Evolutionary conservation across 2,888 invertebrate genomes (phyloP).

Genomic region (Euplagia quadripunctaria): DNA sequence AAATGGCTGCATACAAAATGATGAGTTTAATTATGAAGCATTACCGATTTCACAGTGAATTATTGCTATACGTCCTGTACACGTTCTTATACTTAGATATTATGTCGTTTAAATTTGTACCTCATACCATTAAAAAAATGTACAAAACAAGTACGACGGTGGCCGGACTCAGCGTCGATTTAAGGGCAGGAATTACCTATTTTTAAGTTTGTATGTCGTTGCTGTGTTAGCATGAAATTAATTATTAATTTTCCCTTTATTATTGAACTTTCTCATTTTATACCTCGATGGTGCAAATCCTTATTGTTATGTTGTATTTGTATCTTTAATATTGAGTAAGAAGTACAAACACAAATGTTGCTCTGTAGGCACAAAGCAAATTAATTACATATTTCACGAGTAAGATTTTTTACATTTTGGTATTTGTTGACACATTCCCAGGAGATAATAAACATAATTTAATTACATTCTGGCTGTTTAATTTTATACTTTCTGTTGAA

Average conservation of each 20-base stretch:
- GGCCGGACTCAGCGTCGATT: not conserved
- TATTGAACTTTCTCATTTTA: not conserved
- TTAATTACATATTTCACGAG: not conserved
- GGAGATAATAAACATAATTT: slow-evolving; percentile 1
- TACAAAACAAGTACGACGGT: too few relatives aligned
- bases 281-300: not conserved
- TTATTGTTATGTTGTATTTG: not conserved
- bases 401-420: not conserved
- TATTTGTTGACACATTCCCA: slow-evolving; percentile 6
- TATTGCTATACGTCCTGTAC: too few relatives aligned
- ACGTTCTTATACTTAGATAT: too few relatives aligned
- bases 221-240: not conserved
- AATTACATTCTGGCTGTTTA: not conserved
- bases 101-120: too few relatives aligned
- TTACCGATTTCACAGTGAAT: too few relatives aligned
- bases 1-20: not conserved
- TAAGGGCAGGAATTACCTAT: not conserved
- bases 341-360: not conserved
- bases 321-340: not conserved
- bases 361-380: not conserved
- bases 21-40: not conserved
- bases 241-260: not conserved
- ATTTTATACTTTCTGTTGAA: not conserved
- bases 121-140: not conserved
- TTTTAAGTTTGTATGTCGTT: not conserved